A percentile compares a stretch with the other conserved stretches of the same genome.
Evolutionary conservation across 2,113 vertebrate species (phyloP).

Genomic region (Crotophaga sulcirostris): DNA sequence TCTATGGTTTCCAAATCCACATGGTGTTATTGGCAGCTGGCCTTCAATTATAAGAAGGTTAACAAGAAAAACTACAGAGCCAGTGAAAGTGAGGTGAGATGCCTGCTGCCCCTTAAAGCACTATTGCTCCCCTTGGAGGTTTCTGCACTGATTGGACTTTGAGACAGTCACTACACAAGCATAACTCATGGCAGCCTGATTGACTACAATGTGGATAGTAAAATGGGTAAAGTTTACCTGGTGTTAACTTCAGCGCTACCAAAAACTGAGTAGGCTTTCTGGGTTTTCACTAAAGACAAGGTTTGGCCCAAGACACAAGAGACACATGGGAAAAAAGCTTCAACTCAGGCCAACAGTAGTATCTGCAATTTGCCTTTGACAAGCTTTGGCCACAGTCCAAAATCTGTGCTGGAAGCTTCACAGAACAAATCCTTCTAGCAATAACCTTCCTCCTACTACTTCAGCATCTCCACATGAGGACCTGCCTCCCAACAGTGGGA

Average conservation of each 20-base stretch:
- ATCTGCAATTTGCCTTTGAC: neutral
- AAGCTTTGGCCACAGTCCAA: neutral
- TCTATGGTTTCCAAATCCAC: slow-evolving; percentile 29
- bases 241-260: neutral
- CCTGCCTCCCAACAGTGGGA: neutral
- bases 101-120: neutral
- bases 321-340: neutral
- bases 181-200: neutral
- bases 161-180: neutral
- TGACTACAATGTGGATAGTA: accelerated
- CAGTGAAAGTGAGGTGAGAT: neutral
- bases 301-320: neutral
- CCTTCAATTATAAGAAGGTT: slow-evolving; percentile 39
- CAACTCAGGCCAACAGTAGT: neutral
- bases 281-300: neutral
- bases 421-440: neutral
- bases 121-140: neutral
- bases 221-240: neutral
- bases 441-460: neutral
- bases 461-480: neutral
- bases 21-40: slow-evolving; percentile 29
- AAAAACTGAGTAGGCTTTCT: neutral
- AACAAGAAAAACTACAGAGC: neutral
- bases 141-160: neutral
- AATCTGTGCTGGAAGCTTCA: neutral